Evolutionary conservation across 1,140 invertebrate species (phyloP).

Genomic region (Caerostris extrusa): DNA sequence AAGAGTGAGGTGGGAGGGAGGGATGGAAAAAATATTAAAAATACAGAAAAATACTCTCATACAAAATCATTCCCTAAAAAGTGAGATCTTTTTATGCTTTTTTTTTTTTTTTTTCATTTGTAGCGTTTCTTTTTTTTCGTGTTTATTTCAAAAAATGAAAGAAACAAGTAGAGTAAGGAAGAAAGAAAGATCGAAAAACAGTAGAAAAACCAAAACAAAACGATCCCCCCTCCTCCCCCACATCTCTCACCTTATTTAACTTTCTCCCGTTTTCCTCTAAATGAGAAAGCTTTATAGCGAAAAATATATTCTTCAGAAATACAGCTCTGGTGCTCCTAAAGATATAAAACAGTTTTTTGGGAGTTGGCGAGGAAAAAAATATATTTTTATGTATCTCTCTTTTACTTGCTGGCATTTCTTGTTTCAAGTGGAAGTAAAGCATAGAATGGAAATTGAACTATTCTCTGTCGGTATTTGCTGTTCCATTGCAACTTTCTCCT

Average conservation of each 20-base stretch:
- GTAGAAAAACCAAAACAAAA: conserved; percentile 64
- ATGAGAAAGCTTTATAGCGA: conserved; percentile 61
- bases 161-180: conserved; percentile 35
- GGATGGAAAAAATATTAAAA: neutral
- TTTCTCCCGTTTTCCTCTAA: conserved; percentile 54
- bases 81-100: conserved; percentile 40
- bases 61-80: conserved; percentile 71
- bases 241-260: conserved; percentile 9
- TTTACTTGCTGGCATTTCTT: conserved; percentile 26
- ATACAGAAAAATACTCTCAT: conserved; percentile 38
- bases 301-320: conserved; percentile 67
- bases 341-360: conserved; percentile 75
- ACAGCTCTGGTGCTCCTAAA: conserved; percentile 61
- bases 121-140: conserved; percentile 56
- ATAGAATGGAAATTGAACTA: conserved; percentile 72
- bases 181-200: neutral
- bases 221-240: neutral
- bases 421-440: conserved; percentile 62
- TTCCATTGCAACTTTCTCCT: conserved; percentile 26
- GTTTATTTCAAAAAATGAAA: conserved; percentile 62
- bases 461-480: conserved; percentile 47
- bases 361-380: conserved; percentile 29
- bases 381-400: conserved; percentile 44
- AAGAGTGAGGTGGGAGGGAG: neutral
- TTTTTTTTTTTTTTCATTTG: conserved; percentile 39